Evolutionary conservation across 1,140 invertebrate species (phyloP).

Genomic region (Nixonia krombeini): DNA sequence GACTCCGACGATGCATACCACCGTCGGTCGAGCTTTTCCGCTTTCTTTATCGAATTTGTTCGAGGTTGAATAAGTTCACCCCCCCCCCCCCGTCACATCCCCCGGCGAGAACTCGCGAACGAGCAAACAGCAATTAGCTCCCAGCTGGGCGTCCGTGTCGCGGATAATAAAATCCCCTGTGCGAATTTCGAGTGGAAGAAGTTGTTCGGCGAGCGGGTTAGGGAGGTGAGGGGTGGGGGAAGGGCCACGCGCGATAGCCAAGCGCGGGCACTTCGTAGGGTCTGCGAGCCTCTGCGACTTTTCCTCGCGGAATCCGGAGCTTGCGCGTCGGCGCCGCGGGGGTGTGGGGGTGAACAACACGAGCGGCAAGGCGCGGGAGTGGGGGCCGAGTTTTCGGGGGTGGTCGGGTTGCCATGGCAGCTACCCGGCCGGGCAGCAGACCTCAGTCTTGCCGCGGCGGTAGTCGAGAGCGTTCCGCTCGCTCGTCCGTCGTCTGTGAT

Average conservation of each 20-base stretch:
- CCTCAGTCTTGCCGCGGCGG: slow-evolving; percentile 63
- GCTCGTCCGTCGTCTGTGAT: slow-evolving; percentile 5
- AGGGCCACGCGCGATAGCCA: slow-evolving; percentile 3
- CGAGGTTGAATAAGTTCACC: neutral
- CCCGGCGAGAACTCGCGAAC: slow-evolving; percentile 8
- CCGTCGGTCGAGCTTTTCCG: no score
- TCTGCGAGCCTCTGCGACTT: slow-evolving; percentile 43
- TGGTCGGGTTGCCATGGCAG: slow-evolving; percentile 66
- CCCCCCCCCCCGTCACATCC: neutral
- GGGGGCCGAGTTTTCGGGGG: slow-evolving; percentile 54
- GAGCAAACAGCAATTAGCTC: slow-evolving; percentile 29
- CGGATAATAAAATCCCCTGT: slow-evolving; percentile 16
- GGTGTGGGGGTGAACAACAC: slow-evolving; percentile 30
- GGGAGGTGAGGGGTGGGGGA: neutral
- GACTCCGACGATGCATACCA: no score
- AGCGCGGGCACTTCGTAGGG: slow-evolving; percentile 20
- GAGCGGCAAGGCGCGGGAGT: slow-evolving; percentile 29
- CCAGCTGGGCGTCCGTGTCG: neutral
- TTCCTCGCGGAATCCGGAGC: slow-evolving; percentile 40
- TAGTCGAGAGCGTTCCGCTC: slow-evolving; percentile 32
- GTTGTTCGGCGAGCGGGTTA: neutral
- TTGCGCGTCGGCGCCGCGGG: slow-evolving; percentile 32
- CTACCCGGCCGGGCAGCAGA: slow-evolving; percentile 66
- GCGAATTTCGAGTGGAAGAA: neutral
- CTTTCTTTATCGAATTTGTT: neutral